Conservation (phyloP, 2,797 vertebrate genomes). For the Poeciliopsis infans region DNA sequence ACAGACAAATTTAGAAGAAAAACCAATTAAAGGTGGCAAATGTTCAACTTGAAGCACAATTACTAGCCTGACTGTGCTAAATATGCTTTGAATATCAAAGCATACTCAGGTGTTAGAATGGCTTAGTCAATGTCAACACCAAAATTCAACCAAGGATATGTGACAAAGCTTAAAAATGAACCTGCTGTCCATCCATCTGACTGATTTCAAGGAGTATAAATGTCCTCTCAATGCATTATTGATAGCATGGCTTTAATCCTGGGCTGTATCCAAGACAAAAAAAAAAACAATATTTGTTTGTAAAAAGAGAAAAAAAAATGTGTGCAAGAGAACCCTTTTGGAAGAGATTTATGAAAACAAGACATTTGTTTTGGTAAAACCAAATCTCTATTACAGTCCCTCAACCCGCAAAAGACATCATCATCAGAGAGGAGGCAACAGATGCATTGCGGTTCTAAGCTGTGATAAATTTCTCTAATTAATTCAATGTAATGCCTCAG, state of each 20-base stretch:
- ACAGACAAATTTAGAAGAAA: neutral
- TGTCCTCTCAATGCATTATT: neutral
- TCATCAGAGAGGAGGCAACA: constrained; percentile 38
- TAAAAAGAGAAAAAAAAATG: neutral
- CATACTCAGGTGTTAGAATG: neutral
- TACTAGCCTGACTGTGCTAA: neutral
- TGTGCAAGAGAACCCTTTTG: constrained; percentile 24
- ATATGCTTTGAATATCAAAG: neutral
- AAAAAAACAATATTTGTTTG: neutral
- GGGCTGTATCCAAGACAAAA: neutral
- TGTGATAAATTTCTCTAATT: constrained; percentile 61
- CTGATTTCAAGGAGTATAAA: neutral
- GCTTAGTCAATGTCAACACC: neutral
- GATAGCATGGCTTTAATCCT: neutral
- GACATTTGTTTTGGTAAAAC: constrained; percentile 42
- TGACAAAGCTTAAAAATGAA: neutral
- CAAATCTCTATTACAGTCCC: constrained; percentile 35
- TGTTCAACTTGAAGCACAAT: neutral
- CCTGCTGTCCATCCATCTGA: neutral
- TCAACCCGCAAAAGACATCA: constrained; percentile 50
- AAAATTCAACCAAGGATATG: neutral
- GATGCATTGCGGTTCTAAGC: constrained; percentile 20
- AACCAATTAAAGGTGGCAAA: neutral
- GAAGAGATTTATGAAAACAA: constrained; percentile 24
- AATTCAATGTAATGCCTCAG: constrained; percentile 54